Percentiles rank a stretch among this genome's conserved stretches.
Evolutionary conservation across 2,888 invertebrate genomes (phyloP).

Genomic region (Shargacucullia verbasci): DNA sequence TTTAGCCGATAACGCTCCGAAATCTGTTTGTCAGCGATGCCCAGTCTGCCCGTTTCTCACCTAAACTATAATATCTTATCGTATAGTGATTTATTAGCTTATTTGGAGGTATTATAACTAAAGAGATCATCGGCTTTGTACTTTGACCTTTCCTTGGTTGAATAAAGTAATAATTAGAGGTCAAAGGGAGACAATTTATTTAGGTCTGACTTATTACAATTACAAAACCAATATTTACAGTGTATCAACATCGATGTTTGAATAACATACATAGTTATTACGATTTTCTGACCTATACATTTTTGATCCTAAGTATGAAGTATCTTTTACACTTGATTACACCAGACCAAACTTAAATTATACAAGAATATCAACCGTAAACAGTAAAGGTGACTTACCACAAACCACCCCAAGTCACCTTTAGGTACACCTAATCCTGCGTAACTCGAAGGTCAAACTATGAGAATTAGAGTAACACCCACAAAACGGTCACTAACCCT

Average conservation of each 20-base stretch:
- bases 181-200: too few species aligned
- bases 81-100: conserved; percentile 1
- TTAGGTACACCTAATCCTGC: conserved; percentile 17
- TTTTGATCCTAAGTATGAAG: too few species aligned
- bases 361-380: conserved; percentile 4
- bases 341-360: conserved; percentile 23
- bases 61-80: conserved; percentile 26
- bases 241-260: too few species aligned
- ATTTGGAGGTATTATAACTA: too few species aligned
- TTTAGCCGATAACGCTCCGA: conserved; percentile 25
- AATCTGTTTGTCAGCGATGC: conserved; percentile 31
- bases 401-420: conserved; percentile 30
- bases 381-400: conserved; percentile 34
- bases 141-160: too few species aligned
- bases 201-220: too few species aligned
- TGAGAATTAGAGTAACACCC: conserved; percentile 27
- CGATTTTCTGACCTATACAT: too few species aligned
- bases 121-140: too few species aligned
- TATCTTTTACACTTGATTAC: conserved; percentile 5
- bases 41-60: conserved; percentile 5
- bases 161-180: too few species aligned
- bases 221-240: too few species aligned
- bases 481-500: conserved; percentile 56
- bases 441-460: conserved; percentile 42
- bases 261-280: too few species aligned